phyloP scores from a whole-genome alignment of 2,888 invertebrate genomes.

The Leucania comma region DNA sequence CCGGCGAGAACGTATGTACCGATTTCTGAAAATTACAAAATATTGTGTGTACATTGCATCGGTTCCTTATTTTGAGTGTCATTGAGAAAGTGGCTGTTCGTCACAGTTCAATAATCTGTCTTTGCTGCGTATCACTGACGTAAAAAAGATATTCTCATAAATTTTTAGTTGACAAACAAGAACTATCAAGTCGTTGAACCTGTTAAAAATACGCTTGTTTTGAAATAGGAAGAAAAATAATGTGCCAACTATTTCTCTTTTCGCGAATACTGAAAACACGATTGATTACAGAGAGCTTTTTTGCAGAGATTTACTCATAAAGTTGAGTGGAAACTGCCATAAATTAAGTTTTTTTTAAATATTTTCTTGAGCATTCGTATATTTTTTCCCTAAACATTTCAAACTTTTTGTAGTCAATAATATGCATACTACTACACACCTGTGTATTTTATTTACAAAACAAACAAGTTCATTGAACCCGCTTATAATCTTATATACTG shows the following conservation, averaged over 20 bases:
- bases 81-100: background rate
- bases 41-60: background rate
- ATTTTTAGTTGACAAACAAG: constrained; percentile 14
- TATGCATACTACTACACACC: background rate
- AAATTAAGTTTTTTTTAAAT: background rate
- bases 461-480: background rate
- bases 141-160: background rate
- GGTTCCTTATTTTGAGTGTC: background rate
- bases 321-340: background rate
- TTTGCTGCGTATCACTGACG: background rate
- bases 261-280: constrained; percentile 28
- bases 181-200: constrained; percentile 46
- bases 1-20: too few relatives aligned
- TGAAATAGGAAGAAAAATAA: constrained; percentile 28
- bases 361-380: background rate
- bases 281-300: constrained; percentile 37
- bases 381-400: background rate
- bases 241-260: constrained; percentile 46
- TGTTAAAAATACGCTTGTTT: constrained; percentile 51
- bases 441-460: constrained; percentile 1
- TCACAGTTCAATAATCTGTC: constrained; percentile 14
- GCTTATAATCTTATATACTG: background rate
- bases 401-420: background rate
- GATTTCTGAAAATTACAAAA: too few relatives aligned
- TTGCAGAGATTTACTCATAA: constrained; percentile 10